Evolutionary conservation across 2,888 invertebrate genomes (phyloP), one percentile per base, ranked within the genome.

Genomic region (Protophormia terraenovae): DNA sequence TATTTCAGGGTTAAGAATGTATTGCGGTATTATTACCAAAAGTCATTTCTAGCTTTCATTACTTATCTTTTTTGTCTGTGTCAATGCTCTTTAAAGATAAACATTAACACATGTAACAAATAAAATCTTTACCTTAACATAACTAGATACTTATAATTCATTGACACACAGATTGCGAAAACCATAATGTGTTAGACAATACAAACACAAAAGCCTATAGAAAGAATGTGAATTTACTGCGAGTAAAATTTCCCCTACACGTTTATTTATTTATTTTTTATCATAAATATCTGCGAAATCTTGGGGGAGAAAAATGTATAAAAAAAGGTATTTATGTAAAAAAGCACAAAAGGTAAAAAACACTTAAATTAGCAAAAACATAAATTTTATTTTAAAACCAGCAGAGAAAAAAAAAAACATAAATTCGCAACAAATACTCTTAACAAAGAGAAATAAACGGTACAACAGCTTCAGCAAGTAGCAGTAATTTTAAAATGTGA

Each of bases 401-500:
- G 64, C n/a, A n/a, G 27, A 35, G 32, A 50, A 1, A 14, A 12
- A 32, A 24, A 53, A 4, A 50, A 32, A 41, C 16, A 29, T 12
- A 22, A n/a, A 60, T 19, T 29, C 10, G 45, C 58, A 41, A 35
- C 12, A 53, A 53, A n/a, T n/a, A n/a, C 10, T 14, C 32, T 32
- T 16, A 10, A 47, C 2, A 6, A 22, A 50, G 27, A 55, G n/a
- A n/a, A n/a, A n/a, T n/a, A n/a, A n/a, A n/a, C n/a, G n/a, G n/a
- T n/a, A n/a, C 3, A n/a, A 29, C 1, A 24, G 19, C 22, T 2
- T n/a, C 24, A 41, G 32, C 16, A n/a, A 38, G n/a, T n/a, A n/a
- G n/a, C 71, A 32, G n/a, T 10, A 71, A 71, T n/a, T 24, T 50
- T 45, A 64, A 67, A 67, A 60, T 82, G 27, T 45, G 53, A 62